Evolutionary conservation across 2,113 vertebrate genomes (phyloP).

Genomic region (Brevimyrus niger): DNA sequence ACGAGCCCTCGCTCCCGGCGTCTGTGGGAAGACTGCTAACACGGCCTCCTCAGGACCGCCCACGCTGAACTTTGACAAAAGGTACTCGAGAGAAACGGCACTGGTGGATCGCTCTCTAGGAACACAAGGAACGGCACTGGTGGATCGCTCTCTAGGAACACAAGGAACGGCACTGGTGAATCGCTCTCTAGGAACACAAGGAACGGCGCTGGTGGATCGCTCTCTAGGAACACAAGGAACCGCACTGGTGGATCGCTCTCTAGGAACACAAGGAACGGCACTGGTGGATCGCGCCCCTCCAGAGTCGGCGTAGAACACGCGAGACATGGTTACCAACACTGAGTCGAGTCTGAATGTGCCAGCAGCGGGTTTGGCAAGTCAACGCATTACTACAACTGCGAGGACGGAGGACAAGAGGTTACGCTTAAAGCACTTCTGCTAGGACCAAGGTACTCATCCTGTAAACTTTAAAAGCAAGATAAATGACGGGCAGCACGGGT

Average conservation of each 20-base stretch:
- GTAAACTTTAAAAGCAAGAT: background rate
- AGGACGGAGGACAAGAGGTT: background rate
- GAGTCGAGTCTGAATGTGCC: background rate
- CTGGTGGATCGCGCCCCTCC: background rate
- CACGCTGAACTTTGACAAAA: background rate
- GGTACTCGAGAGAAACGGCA: background rate
- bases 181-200: too few species aligned
- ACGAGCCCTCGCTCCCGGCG: background rate
- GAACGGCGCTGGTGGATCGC: background rate
- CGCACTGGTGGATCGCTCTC: background rate
- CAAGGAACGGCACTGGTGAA: background rate
- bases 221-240: background rate
- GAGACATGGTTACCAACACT: background rate
- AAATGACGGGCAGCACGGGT: background rate
- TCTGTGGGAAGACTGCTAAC: background rate
- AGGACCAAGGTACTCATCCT: slow-evolving; percentile 1
- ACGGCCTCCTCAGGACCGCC: background rate
- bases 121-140: background rate
- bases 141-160: background rate
- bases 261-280: background rate
- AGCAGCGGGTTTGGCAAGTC: slow-evolving; percentile 1
- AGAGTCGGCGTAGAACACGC: background rate
- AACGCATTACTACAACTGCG: background rate
- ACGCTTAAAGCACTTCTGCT: background rate
- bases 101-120: background rate